Evolutionary conservation across 2,797 vertebrate genomes (phyloP).

Genomic region (Podarcis siculus): DNA sequence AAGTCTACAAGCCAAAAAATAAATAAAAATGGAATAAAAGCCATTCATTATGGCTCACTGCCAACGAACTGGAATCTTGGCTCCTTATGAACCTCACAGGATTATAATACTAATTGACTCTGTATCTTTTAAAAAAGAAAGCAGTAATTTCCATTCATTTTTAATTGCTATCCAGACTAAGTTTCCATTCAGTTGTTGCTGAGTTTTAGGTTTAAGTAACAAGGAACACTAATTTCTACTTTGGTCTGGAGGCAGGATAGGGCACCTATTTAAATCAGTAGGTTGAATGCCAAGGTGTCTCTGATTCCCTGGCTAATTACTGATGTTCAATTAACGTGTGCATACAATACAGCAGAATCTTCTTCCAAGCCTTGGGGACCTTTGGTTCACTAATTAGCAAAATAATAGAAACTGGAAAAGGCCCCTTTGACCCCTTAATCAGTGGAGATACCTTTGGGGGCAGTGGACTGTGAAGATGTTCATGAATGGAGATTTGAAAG

Average conservation of each 20-base stretch:
- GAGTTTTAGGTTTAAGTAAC: constrained; percentile 25
- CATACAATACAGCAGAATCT: not conserved
- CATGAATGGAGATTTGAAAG: not conserved
- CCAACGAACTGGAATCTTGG: constrained; percentile 38
- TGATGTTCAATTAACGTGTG: fast-evolving
- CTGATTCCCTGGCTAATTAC: not conserved
- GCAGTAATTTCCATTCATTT: constrained; percentile 22
- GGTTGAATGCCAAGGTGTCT: not conserved
- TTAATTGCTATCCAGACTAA: constrained; percentile 30
- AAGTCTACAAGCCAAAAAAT: not conserved
- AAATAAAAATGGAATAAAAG: constrained; percentile 14
- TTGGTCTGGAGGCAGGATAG: not conserved
- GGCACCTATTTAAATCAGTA: not conserved
- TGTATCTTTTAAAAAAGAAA: constrained; percentile 21
- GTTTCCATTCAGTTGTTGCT: not conserved
- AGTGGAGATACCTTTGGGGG: not conserved
- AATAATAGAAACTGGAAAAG: fast-evolving
- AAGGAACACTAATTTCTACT: constrained; percentile 2
- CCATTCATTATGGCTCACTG: not conserved
- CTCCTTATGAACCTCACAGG: not conserved
- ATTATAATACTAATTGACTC: constrained; percentile 57
- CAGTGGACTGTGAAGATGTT: not conserved
- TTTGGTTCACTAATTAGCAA: not conserved
- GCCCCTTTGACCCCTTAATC: not conserved
- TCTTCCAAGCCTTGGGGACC: not conserved